Conservation (phyloP, 2,888 invertebrate species). For the Fabriciana adippe region DNA sequence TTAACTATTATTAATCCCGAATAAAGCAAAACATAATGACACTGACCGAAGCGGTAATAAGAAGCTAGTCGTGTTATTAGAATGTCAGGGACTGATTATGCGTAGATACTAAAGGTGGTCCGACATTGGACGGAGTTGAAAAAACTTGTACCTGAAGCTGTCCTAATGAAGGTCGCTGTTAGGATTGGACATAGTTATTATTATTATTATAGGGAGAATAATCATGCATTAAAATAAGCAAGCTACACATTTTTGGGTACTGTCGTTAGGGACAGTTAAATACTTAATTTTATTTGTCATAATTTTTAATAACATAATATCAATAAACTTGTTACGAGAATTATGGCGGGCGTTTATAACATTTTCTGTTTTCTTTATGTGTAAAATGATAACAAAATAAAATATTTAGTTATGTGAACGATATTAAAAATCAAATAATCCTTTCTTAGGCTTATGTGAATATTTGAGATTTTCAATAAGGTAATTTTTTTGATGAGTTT, state of each 20-base stretch:
- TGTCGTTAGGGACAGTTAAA: constrained; percentile 33
- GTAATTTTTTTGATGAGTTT: no score
- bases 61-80: constrained; percentile 53
- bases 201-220: constrained; percentile 36
- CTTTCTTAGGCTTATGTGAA: no score
- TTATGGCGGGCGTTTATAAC: no score
- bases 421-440: no score
- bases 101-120: constrained; percentile 59
- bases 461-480: no score
- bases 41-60: constrained; percentile 47
- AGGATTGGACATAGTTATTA: constrained; percentile 29
- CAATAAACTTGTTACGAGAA: no score
- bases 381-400: no score
- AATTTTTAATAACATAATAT: no score
- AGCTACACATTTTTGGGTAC: constrained; percentile 23
- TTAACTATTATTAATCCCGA: constrained; percentile 36
- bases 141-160: constrained; percentile 71
- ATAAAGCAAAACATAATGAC: constrained; percentile 36
- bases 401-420: no score
- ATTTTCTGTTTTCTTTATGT: no score
- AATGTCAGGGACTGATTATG: constrained; percentile 55
- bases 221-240: constrained; percentile 34
- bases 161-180: constrained; percentile 65
- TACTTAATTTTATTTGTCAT: constrained; percentile 19
- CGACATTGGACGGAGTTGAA: constrained; percentile 54